Conservation (phyloP, 2,113 vertebrate species). For the Heteronetta atricapilla region DNA sequence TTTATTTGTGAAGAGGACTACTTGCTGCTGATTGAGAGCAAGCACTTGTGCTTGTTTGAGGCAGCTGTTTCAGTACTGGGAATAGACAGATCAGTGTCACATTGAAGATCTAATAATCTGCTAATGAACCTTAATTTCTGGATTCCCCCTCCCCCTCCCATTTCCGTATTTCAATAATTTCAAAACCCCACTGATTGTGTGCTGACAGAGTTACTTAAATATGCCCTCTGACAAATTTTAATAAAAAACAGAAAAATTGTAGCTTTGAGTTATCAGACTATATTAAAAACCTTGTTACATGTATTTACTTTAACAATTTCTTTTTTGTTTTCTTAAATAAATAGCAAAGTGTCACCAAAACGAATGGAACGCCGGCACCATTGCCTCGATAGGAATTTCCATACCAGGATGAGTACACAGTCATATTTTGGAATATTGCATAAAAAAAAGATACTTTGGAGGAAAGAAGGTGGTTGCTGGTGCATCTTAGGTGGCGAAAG, state of each 20-base stretch:
- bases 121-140: conserved; percentile 16
- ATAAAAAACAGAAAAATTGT: conserved; percentile 5
- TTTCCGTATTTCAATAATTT: not conserved
- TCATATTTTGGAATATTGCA: conserved; percentile 33
- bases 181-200: not conserved
- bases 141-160: not conserved
- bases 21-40: conserved; percentile 53
- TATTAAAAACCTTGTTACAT: conserved; percentile 38
- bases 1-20: conserved; percentile 49
- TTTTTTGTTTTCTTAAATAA: conserved; percentile 47
- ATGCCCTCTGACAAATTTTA: not conserved
- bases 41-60: not conserved
- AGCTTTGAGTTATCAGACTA: conserved; percentile 5
- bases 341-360: conserved; percentile 44
- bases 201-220: not conserved
- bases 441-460: conserved; percentile 35
- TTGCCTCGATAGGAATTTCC: not conserved
- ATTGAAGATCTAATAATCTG: not conserved
- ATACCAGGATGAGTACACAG: not conserved
- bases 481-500: not conserved
- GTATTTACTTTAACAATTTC: conserved; percentile 8
- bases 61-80: conserved; percentile 47
- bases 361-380: not conserved
- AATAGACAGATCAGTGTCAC: conserved; percentile 23
- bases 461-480: not conserved